Conservation (phyloP, 2,113 vertebrate genomes). For the Muntiacus reevesi region DNA sequence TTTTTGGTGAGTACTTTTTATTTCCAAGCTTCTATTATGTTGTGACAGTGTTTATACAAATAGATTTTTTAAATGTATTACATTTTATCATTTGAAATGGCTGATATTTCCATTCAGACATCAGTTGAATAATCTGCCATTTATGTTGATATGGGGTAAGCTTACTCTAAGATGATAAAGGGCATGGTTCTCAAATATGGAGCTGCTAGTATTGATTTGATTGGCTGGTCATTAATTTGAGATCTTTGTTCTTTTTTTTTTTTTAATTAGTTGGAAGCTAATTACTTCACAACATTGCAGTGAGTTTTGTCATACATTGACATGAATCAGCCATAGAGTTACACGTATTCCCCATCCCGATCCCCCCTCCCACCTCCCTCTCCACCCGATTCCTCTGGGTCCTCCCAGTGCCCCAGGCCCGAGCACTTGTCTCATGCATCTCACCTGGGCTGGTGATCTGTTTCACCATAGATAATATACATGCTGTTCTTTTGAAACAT, state of each 20-base stretch:
- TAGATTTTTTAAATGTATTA: not conserved
- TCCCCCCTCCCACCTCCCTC: too few species aligned
- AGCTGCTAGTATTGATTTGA: not conserved
- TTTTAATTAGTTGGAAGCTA: too few species aligned
- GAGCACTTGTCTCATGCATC: too few species aligned
- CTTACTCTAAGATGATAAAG: slow-evolving; percentile 62
- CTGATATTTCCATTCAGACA: slow-evolving; percentile 70
- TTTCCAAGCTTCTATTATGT: not conserved
- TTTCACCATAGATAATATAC: too few species aligned
- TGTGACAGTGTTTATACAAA: not conserved
- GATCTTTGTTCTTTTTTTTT: not conserved
- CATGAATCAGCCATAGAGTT: too few species aligned
- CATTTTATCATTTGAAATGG: slow-evolving; percentile 60
- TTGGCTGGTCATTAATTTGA: slow-evolving; percentile 8
- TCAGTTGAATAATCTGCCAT: slow-evolving; percentile 75
- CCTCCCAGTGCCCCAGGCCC: too few species aligned
- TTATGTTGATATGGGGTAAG: slow-evolving; percentile 67
- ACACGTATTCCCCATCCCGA: too few species aligned
- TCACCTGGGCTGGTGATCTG: too few species aligned
- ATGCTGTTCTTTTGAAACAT: too few species aligned
- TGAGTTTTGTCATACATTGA: too few species aligned
- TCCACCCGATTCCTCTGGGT: too few species aligned
- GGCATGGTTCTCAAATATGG: slow-evolving; percentile 8
- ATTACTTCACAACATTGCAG: too few species aligned
- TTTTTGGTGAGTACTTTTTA: not conserved